Evolutionary conservation across 2,888 invertebrate species (phyloP).

Genomic region (Mimas tiliae): DNA sequence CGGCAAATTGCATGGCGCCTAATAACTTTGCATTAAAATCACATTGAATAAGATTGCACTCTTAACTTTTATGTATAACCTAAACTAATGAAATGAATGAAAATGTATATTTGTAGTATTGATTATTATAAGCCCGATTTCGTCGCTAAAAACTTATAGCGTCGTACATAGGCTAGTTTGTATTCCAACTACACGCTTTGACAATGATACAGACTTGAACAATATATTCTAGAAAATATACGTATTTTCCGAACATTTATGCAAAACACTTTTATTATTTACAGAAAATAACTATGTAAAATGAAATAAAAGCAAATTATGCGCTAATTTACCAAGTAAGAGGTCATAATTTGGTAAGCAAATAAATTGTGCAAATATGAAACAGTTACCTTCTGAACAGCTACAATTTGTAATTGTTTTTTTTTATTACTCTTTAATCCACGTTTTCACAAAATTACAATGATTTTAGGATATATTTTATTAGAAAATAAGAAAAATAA

Average conservation of each 20-base stretch:
- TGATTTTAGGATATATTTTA: not conserved
- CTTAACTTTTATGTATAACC: too few species aligned
- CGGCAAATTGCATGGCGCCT: too few species aligned
- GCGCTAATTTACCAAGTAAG: not conserved
- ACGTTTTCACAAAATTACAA: not conserved
- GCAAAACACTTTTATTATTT: not conserved
- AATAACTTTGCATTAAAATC: not conserved
- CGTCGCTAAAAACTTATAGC: not conserved
- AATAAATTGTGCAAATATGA: not conserved
- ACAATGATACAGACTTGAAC: not conserved
- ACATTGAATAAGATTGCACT: not conserved
- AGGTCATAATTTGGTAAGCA: not conserved
- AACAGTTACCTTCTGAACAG: conserved; percentile 11
- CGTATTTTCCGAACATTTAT: not conserved
- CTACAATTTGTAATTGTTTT: not conserved
- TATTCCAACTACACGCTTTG: not conserved
- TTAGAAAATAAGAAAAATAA: not conserved
- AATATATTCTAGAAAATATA: not conserved
- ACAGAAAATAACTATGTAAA: not conserved
- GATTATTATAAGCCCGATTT: not conserved
- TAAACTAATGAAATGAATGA: too few species aligned
- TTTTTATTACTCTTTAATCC: not conserved
- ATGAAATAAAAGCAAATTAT: not conserved
- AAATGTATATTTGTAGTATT: too few species aligned
- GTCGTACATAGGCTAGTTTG: not conserved